Evolutionary conservation across 2,888 invertebrate species (phyloP), one percentile per base, ranked within the genome.

Genomic region (Drosophila recens): DNA sequence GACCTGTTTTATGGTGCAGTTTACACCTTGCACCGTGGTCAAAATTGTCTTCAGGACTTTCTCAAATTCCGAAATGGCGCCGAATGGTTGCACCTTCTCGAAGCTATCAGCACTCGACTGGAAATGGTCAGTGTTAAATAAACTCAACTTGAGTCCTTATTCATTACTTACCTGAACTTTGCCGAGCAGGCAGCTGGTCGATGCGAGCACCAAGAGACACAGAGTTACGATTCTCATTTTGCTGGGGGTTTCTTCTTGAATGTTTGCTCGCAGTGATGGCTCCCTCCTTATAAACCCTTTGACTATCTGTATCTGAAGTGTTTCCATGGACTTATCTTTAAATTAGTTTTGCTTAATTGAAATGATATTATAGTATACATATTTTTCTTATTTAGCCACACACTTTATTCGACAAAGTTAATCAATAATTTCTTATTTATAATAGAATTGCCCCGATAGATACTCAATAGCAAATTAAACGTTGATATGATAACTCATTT

Each of bases 151-250:
- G 11, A 13, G 0, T 13, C 4, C 17, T n/a, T 13, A 13, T 20
- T 4, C 13, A 36, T n/a, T 20, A 0, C 78, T 68, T 43, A 82
- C 87, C 49, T 66, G 38, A 11, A 49, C 58, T 23, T 38, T 43
- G 63, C 51, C 20, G 23, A 87, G 64, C 51, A 87, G 23, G 45
- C 82, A 87, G 63, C 57, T 66, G 68, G 57, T 57, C 4, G 70
- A 68, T 33, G 56, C 63, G 62, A 72, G 53, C 36, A 79, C 56
- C 54, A 87, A 45, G 0, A 82, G 72, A 38, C 69, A 79, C 13
- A 84, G 17, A n/a, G 52, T 72, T 34, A 79, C 17, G 23, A 57
- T 67, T 73, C 49, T 87, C 82, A 84, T 82, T n/a, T 63, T 66
- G 45, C n/a, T 36, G 59, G 30, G 2, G 13, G 20, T 20, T 46